Percentiles rank a stretch among this genome's conserved stretches.
These are phyloP conservation scores for Spodoptera frugiperda DNA, from an alignment of 1,140 invertebrate genomes.

Conservation along the genomic window DNA sequence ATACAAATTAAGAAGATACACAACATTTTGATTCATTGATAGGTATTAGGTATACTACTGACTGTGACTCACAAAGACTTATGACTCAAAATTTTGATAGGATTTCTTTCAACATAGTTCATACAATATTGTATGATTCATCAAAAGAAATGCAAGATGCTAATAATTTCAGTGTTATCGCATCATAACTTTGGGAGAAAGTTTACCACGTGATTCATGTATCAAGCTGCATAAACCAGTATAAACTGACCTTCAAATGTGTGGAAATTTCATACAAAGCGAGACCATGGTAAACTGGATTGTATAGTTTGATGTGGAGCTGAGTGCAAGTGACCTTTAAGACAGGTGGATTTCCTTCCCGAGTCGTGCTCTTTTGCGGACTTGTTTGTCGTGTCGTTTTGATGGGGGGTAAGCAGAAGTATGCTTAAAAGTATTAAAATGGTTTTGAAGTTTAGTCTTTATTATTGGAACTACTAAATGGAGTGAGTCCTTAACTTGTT, in stretches of 20 bases:
- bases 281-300: no score
- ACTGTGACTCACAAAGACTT: background rate
- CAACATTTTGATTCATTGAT: background rate
- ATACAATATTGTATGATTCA: slow-evolving; percentile 18
- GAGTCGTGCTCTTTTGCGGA: slow-evolving; percentile 6
- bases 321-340: slow-evolving; percentile 4
- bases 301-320: no score
- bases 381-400: slow-evolving; percentile 1
- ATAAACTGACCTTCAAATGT: no score
- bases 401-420: background rate
- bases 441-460: no score
- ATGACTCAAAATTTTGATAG: background rate
- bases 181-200: slow-evolving; percentile 11
- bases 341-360: slow-evolving; percentile 31
- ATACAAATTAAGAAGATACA: no score
- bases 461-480: no score
- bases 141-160: background rate
- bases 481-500: no score
- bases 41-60: no score
- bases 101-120: background rate
- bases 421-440: no score
- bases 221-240: background rate
- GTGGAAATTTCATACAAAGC: no score
- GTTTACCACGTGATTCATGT: slow-evolving; percentile 23
- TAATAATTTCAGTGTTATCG: background rate